Evolutionary conservation across 2,113 vertebrate genomes (phyloP), one percentile per base, ranked within the genome.

Genomic region (Cromileptes altivelis): DNA sequence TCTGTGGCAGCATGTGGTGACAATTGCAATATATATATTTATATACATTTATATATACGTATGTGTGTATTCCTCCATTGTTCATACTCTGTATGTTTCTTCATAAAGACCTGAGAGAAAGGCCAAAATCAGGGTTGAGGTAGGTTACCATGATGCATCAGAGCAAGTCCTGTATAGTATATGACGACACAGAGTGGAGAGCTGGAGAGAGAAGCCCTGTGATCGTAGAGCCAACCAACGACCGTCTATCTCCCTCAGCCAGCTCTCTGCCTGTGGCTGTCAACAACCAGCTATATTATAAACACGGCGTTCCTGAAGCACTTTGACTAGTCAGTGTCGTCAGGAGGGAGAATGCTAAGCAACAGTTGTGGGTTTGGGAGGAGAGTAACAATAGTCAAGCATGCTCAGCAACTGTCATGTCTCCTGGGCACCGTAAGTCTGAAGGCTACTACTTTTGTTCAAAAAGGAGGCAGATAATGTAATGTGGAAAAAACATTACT

Each of bases 81-180:
- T 89, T 86, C n/a, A 9, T 75, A 89, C 49, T 84, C 81, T 83
- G 74, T 69, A 63, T 67, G 68, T 91, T 80, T 92, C 77, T 89
- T 91, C 58, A 82, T 77, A 80, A 63, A 81, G 84, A 94, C 93
- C 92, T 93, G 92, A 95, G 93, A 88, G 57, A 82, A 85, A 88
- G 91, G 85, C 91, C 85, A 83, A 83, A 76, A 85, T 67, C 89
- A 70, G 84, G 50, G 82, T 83, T 94, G 95, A 96, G 95, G 95
- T 96, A 96, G 95, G 90, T 92, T 83, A 90, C 87, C 75, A 78
- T 80, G 84, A 91, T 87, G 89, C 88, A 92, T 89, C 85, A 85
- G 57, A 86, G 81, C 47, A 70, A 77, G 50, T 85, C 75, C 58
- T 89, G 86, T 88, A 65, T 55, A 78, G 60, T 18, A 13, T 70